Base-by-base conservation (phyloP, 2,888 invertebrate genomes). In the Drosophila prostipennis region DNA sequence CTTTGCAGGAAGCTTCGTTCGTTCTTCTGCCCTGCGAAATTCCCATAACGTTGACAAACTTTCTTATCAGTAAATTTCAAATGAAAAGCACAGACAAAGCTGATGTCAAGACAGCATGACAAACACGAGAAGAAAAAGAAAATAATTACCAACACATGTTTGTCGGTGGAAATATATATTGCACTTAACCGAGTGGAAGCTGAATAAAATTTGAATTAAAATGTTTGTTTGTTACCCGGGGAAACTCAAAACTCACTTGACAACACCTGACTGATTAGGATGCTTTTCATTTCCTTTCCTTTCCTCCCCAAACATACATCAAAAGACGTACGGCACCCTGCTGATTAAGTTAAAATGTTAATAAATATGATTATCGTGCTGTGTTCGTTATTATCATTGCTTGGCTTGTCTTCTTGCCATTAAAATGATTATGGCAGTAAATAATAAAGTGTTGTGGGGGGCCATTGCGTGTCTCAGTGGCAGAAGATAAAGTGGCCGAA, bases 341-440 rank as follows among this genome's bases (percentile, higher is more conserved):
- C 61, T 74, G 72, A 82, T 87, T 79, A 81, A 87, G 87, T 77
- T 79, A 84, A 81, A 74, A 87, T 74, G 77, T 77, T 81, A 81
- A 87, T 75, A 81, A 84, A 82, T 72, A 58, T 87, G 75, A 87
- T 82, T 81, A 79, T 77, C 68, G 34, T 77, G 68, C 59, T 75
- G 74, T 57, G 73, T 73, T 79, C 63, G 67, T 63, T 57, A 63
- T 43, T 49, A 34, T 26, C n/a, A 3, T 40, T 19, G 32, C 14
- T 49, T 74, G 72, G 61, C 78, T 60, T 69, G 64, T 11, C 34
- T 34, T 34, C 11, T 56, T 61, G 63, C 78, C 82, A 79, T 84
- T 87, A 87, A 87, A 73, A 74, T 87, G 77, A 80, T 87, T 80
- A 83, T 65, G 77, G 63, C 52, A 67, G 77, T 82, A 84, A 87